These are phyloP conservation scores for Onthophagus sagittarius DNA, from an alignment of 2,888 invertebrate species.

Conservation along the genomic window DNA sequence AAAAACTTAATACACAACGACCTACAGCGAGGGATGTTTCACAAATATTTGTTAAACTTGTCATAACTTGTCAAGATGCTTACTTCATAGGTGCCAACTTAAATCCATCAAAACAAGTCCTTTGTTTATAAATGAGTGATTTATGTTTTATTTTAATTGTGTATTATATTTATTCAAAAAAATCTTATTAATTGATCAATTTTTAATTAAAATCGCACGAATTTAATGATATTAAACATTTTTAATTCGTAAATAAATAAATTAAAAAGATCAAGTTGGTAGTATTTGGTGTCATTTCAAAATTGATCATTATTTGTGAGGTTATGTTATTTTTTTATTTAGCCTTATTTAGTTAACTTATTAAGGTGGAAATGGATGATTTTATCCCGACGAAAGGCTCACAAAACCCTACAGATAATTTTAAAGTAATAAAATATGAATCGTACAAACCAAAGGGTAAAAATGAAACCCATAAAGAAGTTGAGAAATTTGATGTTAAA, in stretches of 20 bases:
- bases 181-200: background rate
- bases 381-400: conserved; percentile 54
- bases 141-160: background rate
- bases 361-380: conserved; percentile 14
- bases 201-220: too few relatives aligned
- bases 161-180: background rate
- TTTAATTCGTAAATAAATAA: too few relatives aligned
- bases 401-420: conserved; percentile 47
- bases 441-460: conserved; percentile 54
- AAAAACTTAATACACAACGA: background rate
- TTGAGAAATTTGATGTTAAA: conserved; percentile 8
- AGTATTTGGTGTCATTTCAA: too few relatives aligned
- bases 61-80: background rate
- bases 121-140: background rate
- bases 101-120: background rate
- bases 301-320: too few relatives aligned
- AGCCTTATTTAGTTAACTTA: too few relatives aligned
- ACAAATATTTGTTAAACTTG: background rate
- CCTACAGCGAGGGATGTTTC: background rate
- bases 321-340: background rate
- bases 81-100: background rate
- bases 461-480: conserved; percentile 26
- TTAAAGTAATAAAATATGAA: conserved; percentile 52
- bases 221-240: too few relatives aligned
- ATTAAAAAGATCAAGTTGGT: too few relatives aligned